Base-by-base conservation (phyloP, 2,113 vertebrate species). In the Phalacrocorax pelagicus region DNA sequence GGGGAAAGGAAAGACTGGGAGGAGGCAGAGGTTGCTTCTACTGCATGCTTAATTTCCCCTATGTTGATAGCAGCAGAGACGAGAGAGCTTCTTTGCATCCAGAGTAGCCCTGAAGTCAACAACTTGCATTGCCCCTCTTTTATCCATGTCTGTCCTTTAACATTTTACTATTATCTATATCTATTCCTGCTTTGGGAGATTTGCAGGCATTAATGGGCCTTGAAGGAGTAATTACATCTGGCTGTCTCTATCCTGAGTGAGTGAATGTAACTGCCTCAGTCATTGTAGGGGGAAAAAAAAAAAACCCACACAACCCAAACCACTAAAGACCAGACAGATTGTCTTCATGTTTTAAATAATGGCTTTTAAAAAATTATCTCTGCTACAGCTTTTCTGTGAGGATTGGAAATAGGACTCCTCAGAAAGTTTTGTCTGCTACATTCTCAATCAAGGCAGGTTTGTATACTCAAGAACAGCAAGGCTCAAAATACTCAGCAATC, bases 391-490 rank as follows among this genome's bases (percentile, higher is more conserved):
- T 6, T 85, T 86, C 15, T 47, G 2, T 65, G 36, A 65, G 11
- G 4, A 29, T 1, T 42, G 20, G 21, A 38, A 82, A 72, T 19
- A 40, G 5, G 9, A 58, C 19, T 58, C 9, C 5, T 81, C 7
- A 5, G 8, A 23, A 78, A 40, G 7, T 14, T 36, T 71, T 81
- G 2, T 9, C 11, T 54, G 26, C 6, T 70, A 5, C 23, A 10
- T 55, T 67, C 15, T 78, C 34, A 81, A 6, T 62, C 38, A 24
- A 16, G 32, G 18, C 24, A 85, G 15, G 14, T 32, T 67, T 38
- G 49, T 1, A 0, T 32, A 22, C 14, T 46, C 1, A 10, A 44
- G 22, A 92, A 29, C 9, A 78, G 3, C 4, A 61, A 47, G 19
- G 38, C 12, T 46, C 27, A 70, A 78, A 71, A 9, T 17, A 74